A percentile compares a stretch with the other conserved stretches of the same genome.
phyloP scores from a whole-genome alignment of 2,888 invertebrate species.

The Eilema griseolum region DNA sequence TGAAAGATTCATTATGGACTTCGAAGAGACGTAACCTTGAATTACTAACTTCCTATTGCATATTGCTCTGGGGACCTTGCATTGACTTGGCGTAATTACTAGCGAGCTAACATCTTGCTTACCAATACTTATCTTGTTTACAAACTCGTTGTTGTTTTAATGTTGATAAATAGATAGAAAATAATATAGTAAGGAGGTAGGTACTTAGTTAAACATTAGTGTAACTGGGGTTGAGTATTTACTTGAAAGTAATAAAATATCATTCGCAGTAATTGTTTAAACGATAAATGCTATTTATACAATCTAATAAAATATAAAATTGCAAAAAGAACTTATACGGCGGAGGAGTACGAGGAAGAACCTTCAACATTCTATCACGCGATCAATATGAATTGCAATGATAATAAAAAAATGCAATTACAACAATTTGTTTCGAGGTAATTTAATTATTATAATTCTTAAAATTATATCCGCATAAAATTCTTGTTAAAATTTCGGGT shows the following conservation, averaged over 20 bases:
- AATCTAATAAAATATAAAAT: conserved; percentile 11
- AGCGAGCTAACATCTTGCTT: conserved; percentile 61
- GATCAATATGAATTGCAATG: conserved; percentile 67
- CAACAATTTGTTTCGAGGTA: conserved; percentile 37
- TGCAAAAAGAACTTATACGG: background rate
- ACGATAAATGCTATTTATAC: background rate
- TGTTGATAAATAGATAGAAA: conserved; percentile 29
- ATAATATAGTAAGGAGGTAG: conserved; percentile 11
- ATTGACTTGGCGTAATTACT: conserved; percentile 69
- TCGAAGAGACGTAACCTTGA: conserved; percentile 69
- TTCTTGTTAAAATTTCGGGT: background rate
- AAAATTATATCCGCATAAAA: conserved; percentile 46
- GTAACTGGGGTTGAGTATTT: background rate
- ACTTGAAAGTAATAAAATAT: background rate
- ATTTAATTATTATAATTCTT: conserved; percentile 38
- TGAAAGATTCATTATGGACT: conserved; percentile 66
- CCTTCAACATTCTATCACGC: conserved; percentile 75
- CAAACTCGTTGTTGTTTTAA: conserved; percentile 48
- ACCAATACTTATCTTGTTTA: conserved; percentile 62
- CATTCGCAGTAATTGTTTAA: background rate
- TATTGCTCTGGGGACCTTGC: conserved; percentile 77
- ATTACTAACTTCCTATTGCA: conserved; percentile 77
- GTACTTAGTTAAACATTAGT: background rate
- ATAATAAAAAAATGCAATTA: conserved; percentile 56
- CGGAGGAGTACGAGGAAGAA: conserved; percentile 68